A percentile compares a stretch with the other conserved stretches of the same genome.
Conservation (phyloP, 2,888 invertebrate species). For the Julus scandinavius region DNA sequence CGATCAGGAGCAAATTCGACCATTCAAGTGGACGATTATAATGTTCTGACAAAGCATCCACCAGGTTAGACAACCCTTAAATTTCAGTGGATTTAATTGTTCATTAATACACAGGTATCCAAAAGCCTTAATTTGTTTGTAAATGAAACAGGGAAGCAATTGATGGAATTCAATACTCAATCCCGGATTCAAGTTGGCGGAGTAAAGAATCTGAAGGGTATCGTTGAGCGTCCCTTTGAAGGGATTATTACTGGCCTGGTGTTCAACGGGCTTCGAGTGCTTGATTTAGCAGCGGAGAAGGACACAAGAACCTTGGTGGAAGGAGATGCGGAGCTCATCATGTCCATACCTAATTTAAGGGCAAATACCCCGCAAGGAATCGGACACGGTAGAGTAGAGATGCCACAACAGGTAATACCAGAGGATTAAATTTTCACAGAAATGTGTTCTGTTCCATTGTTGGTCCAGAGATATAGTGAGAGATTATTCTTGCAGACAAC, state of each 20-base stretch:
- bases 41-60: constrained; percentile 84
- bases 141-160: constrained; percentile 76
- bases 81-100: neutral
- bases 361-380: constrained; percentile 57
- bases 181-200: constrained; percentile 90
- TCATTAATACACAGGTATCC: neutral
- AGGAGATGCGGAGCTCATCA: constrained; percentile 79
- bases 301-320: constrained; percentile 80
- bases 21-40: constrained; percentile 90
- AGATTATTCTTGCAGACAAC: constrained; percentile 59
- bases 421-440: too few species aligned
- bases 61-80: constrained; percentile 73
- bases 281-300: constrained; percentile 83
- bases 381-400: constrained; percentile 57
- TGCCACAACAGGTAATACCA: constrained; percentile 70
- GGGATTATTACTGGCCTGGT: constrained; percentile 91
- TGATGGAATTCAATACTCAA: constrained; percentile 91
- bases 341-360: constrained; percentile 61
- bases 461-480: too few species aligned
- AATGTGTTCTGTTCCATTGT: too few species aligned
- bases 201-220: constrained; percentile 77
- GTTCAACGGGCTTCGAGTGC: constrained; percentile 83
- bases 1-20: constrained; percentile 90
- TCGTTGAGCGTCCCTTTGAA: constrained; percentile 81
- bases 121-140: neutral